Evolutionary conservation across 1,140 invertebrate genomes (phyloP).

Genomic region (Dendroctonus valens): DNA sequence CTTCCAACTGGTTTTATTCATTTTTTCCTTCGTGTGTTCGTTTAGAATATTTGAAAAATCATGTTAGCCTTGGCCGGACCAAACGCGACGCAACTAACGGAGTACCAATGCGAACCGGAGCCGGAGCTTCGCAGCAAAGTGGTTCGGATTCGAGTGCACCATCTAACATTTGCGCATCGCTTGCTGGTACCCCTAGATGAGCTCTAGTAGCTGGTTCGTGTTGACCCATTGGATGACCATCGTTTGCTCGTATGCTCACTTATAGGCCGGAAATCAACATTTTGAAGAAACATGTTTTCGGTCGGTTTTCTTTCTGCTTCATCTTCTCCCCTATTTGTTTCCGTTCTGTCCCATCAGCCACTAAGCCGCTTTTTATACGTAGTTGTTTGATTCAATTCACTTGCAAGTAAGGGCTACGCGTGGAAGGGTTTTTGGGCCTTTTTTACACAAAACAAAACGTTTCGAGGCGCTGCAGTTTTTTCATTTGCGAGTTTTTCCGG

Average conservation of each 20-base stretch:
- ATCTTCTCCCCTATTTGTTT: no score
- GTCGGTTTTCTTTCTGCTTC: no score
- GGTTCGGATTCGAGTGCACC: conserved; percentile 26
- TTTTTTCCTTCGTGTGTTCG: conserved; percentile 7
- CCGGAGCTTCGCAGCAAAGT: conserved; percentile 10
- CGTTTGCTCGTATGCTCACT: no score
- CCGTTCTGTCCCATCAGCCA: no score
- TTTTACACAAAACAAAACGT: no score
- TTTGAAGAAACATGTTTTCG: no score
- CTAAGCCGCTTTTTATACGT: no score
- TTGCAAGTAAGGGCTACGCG: no score
- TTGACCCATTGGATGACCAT: conserved; percentile 43
- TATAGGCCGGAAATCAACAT: no score
- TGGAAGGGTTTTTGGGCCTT: no score
- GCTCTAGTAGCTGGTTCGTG: conserved; percentile 47
- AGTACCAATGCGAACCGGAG: conserved; percentile 12
- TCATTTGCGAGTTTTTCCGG: not conserved
- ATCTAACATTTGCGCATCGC: conserved; percentile 4
- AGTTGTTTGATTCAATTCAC: no score
- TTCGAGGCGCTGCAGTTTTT: no score
- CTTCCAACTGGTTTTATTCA: conserved; percentile 34
- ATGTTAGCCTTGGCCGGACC: conserved; percentile 6
- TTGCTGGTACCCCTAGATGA: conserved; percentile 43
- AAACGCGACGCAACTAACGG: not conserved
- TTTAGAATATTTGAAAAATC: conserved; percentile 21